Evolutionary conservation across 2,113 vertebrate genomes (phyloP), one percentile per base, ranked within the genome.

Genomic region (Mirounga angustirostris): DNA sequence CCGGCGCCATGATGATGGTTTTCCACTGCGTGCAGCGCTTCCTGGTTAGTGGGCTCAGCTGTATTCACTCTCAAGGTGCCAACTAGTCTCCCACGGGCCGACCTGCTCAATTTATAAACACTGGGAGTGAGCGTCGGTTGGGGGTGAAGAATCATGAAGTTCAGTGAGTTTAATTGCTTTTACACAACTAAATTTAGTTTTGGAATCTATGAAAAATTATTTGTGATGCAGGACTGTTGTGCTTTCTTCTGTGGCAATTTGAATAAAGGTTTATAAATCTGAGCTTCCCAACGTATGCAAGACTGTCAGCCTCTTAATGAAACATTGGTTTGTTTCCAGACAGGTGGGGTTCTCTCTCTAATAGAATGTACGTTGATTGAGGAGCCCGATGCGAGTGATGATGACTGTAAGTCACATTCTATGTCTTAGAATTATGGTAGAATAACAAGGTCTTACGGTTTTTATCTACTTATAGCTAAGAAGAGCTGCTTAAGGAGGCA

Each of bases 311-410:
- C 16, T 85, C 59, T 95, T 46, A 67, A 69, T 61, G 81, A 82
- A 69, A 80, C 65, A 76, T 33, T 87, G 28, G 52, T 98, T 97
- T 98, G 16, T 97, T 95, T 98, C 95, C 98, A 99, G 99, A 99
- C 99, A 99, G 99, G 99, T 91, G 99, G 99, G 36, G 99, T 99
- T 94, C 98, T 99, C 85, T 99, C 99, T 65, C 99, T 99, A 46
- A 99, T 99, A 76, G 99, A 99, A 86, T 99, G 99, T 98, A 99
- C 99, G 0, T 98, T 99, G 97, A 99, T 99, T 0, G 99, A 99
- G 96, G 99, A 99, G 97, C 98, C 99, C 4, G 99, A 99, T 1
- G 98, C 98, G 13, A 99, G 98, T 61, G 99, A 99, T 0, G 99
- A 99, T 95, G 99, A 99, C 50, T 98, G 99, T 99, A 99, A 99